These are phyloP conservation scores for Sylvilagus bachmani DNA, from an alignment of 2,113 vertebrate species.

Conservation along the genomic window DNA sequence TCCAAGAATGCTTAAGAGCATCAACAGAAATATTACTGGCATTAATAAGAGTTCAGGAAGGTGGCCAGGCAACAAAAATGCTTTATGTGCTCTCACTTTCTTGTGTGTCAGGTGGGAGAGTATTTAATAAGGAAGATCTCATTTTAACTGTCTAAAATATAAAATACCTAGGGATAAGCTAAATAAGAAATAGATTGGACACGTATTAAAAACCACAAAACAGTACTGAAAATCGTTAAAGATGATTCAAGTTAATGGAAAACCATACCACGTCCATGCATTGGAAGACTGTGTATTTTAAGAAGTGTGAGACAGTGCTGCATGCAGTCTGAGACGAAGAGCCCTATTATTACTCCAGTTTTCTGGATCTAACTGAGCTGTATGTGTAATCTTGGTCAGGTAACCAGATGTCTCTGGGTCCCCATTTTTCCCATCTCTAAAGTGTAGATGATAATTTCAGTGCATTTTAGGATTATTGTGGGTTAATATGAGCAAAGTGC, in stretches of 20 bases:
- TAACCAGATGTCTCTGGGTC: background rate
- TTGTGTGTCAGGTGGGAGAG: background rate
- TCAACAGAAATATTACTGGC: slow-evolving; percentile 5
- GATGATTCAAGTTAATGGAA: background rate
- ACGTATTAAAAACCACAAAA: background rate
- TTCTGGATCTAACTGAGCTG: background rate
- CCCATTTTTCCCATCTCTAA: background rate
- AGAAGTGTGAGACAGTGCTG: background rate
- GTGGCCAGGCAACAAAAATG: background rate
- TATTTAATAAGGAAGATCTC: slow-evolving; percentile 17
- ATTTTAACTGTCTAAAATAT: slow-evolving; percentile 23
- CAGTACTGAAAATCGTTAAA: background rate
- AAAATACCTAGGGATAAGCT: background rate
- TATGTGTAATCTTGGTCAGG: background rate
- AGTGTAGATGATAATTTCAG: background rate
- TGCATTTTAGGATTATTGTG: background rate
- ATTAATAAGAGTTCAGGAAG: background rate
- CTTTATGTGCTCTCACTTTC: slow-evolving; percentile 1
- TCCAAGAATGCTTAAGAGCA: background rate
- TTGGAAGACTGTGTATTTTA: background rate
- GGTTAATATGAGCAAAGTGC: background rate
- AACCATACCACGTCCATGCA: background rate
- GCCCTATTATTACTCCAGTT: background rate
- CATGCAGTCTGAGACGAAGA: background rate
- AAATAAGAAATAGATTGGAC: slow-evolving; percentile 4